Evolutionary conservation across 2,113 vertebrate species (phyloP), one percentile per base, ranked within the genome.

Genomic region (Centrocercus urophasianus): DNA sequence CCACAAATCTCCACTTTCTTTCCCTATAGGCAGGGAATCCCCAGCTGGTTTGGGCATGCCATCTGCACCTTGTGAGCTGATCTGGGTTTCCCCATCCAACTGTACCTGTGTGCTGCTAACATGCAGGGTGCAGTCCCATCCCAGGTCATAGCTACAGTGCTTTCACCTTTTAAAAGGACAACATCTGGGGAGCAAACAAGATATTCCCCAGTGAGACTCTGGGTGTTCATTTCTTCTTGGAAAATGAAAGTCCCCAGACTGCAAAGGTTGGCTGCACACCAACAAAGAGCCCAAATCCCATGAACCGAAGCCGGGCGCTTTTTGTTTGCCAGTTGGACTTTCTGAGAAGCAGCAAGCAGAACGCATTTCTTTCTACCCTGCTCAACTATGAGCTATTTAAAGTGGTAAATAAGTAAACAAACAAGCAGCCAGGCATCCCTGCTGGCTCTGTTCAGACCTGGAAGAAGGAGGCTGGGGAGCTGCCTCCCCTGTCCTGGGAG

Each of bases 351-450:
- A 85, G 69, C 73, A 65, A 87, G 61, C 28, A 90, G 84, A 89
- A 85, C 25, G 8, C 0, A 0, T 60, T 95, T 81, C 57, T 80
- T 94, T 86, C n/a, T 71, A 43, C 42, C 83, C 36, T 11, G 5
- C 52, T 91, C 83, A 91, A 72, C 72, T 70, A 64, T 59, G 70
- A 95, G 45, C 69, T 90, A 61, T 25, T 86, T 86, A 75, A 88
- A 88, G 87, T 89, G 28, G 42, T 69, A 95, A 95, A 87, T 69
- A 93, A 89, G 75, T 88, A 93, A 94, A 93, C 83, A 89, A 92
- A 95, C 73, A 91, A 86, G 72, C 72, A 89, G 38, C 19, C 19
- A 60, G 74, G 14, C 14, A 42, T 86, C 72, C 72, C 50, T 2
- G 9, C 34, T 74, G 71, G 50, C 91, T 92, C 56, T 63, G 75